Evolutionary conservation across 2,797 vertebrate species (phyloP), one percentile per base, ranked within the genome.

Genomic region (Parauchenoglanis ngamensis): DNA sequence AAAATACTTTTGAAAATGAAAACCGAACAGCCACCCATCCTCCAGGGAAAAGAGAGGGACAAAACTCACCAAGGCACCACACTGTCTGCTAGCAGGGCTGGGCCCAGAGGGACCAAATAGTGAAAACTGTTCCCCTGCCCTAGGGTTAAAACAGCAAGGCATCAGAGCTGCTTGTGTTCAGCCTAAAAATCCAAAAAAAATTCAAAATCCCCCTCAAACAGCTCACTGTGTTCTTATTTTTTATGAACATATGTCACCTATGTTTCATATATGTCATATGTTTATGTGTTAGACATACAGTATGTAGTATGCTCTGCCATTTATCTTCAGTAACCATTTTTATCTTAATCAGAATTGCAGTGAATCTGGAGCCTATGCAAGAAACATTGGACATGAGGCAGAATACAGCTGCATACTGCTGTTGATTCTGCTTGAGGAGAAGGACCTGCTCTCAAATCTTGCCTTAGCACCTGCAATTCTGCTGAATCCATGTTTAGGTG

Each of bases 91-190:
- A 85, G 65, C 65, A 73, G 86, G 15, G 25, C 46, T 31, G 17
- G 46, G 25, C 78, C 77, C 86, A 56, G 21, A 70, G 87, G 86
- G 87, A 88, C 85, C 61, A 67, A 56, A 84, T 72, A 91, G 87
- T 93, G 91, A 93, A 93, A 92, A 86, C 77, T 84, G 77, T 89
- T 89, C 84, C 85, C 83, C 91, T n/a, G 91, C 93, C 93, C 88
- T 68, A 70, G 91, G 92, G 94, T 94, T 94, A 94, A 86, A 57
- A 91, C 93, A 94, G 90, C 93, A 95, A 89, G 90, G 54, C 75
- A 87, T 54, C 73, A 86, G 68, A 90, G 83, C 90, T 87, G 87
- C 87, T 88, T 91, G 88, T n/a, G 86, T 82, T 90, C 61, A 86
- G 81, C 57, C 75, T 91, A 85, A 10, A 70, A 84, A 57, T 91